Evolutionary conservation across 2,888 invertebrate species (phyloP).

Genomic region (Campoletis raptor): DNA sequence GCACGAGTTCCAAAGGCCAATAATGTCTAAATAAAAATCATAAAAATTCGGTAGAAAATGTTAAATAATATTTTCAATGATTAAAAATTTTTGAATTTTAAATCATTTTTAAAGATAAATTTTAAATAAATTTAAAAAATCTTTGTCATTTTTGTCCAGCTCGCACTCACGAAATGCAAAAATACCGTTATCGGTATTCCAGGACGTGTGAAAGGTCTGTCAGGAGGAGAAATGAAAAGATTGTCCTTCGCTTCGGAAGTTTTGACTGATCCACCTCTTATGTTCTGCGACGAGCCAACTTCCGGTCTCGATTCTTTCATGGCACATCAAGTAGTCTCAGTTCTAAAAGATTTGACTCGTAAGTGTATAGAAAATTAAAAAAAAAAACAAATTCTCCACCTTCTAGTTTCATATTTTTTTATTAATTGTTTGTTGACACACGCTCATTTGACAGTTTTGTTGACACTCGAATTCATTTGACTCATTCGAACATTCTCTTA

Average conservation of each 20-base stretch:
- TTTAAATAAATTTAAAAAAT: too few species aligned
- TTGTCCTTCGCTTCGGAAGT: slow-evolving; percentile 99
- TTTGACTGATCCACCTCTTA: slow-evolving; percentile 96
- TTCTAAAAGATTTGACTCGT: slow-evolving; percentile 90
- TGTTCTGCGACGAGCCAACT: slow-evolving; percentile 99
- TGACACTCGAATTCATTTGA: too few species aligned
- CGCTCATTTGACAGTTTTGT: too few species aligned
- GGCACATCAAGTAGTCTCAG: slow-evolving; percentile 94
- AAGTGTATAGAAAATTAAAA: slow-evolving; percentile 33
- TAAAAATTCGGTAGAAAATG: not conserved
- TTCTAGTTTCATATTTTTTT: not conserved
- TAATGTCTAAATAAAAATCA: not conserved
- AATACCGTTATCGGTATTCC: slow-evolving; percentile 96
- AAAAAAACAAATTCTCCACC: not conserved
- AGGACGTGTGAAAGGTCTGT: slow-evolving; percentile 95
- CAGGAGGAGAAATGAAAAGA: slow-evolving; percentile 98
- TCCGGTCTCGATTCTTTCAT: slow-evolving; percentile 98
- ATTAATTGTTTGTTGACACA: too few species aligned
- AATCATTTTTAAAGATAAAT: too few species aligned
- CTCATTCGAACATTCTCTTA: too few species aligned
- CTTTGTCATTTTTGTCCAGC: slow-evolving; percentile 84
- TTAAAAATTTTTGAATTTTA: too few species aligned
- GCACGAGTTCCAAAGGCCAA: too few species aligned
- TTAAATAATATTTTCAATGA: too few species aligned
- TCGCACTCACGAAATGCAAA: slow-evolving; percentile 95